phyloP scores from a whole-genome alignment of 92 coral and sea anemone species.

The Palythoa grandis region DNA sequence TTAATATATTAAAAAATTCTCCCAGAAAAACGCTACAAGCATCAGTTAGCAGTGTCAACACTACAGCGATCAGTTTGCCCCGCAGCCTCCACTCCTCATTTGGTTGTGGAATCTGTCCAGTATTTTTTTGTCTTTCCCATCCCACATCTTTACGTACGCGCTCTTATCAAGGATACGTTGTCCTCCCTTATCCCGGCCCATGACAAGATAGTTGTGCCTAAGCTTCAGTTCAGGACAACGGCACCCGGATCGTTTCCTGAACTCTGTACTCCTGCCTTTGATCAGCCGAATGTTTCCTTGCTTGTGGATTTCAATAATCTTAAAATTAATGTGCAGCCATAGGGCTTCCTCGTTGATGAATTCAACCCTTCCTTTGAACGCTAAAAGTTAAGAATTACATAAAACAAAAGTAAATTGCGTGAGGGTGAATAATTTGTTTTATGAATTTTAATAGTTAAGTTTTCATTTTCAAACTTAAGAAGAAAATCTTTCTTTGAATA shows the following conservation, averaged over 20 bases:
- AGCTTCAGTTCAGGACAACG: slow-evolving; percentile 70
- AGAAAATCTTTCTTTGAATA: neutral
- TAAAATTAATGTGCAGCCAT: slow-evolving; percentile 66
- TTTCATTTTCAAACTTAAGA: neutral
- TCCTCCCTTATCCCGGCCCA: slow-evolving; percentile 75
- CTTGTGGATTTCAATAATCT: slow-evolving; percentile 62
- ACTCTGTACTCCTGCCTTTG: slow-evolving; percentile 60
- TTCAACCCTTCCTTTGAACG: slow-evolving; percentile 72
- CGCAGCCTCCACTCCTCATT: slow-evolving; percentile 27
- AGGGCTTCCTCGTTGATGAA: slow-evolving; percentile 71
- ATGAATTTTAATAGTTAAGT: no score
- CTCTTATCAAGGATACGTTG: slow-evolving; percentile 66
- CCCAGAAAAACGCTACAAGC: no score
- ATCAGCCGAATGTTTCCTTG: slow-evolving; percentile 52
- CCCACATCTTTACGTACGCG: slow-evolving; percentile 76
- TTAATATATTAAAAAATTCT: no score
- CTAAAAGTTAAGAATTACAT: slow-evolving; percentile 31
- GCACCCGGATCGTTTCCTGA: slow-evolving; percentile 76
- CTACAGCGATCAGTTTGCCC: no score
- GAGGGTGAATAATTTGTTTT: neutral
- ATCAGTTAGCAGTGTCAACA: no score
- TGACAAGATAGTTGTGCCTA: slow-evolving; percentile 68
- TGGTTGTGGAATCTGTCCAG: slow-evolving; percentile 51
- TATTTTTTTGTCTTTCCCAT: slow-evolving; percentile 8
- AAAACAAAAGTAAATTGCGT: neutral